Evolutionary conservation across 2,113 vertebrate genomes (phyloP).

Genomic region (Sula dactylatra): DNA sequence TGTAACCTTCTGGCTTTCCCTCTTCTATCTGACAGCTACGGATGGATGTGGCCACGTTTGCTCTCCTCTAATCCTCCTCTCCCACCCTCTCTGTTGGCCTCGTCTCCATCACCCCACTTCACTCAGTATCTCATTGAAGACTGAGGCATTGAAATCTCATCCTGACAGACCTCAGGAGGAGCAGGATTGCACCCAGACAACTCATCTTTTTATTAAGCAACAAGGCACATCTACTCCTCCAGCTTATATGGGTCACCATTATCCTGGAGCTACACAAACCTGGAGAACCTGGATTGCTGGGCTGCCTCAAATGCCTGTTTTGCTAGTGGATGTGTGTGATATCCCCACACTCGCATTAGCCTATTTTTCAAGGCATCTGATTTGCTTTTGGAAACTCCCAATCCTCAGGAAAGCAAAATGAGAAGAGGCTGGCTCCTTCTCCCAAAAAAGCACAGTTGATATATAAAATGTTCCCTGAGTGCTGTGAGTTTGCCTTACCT

Average conservation of each 20-base stretch:
- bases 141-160: not conserved
- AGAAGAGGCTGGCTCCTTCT: not conserved
- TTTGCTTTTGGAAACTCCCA: not conserved
- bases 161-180: not conserved
- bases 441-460: not conserved
- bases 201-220: not conserved
- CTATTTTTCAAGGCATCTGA: not conserved
- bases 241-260: not conserved
- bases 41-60: not conserved
- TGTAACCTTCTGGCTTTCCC: not conserved
- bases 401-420: not conserved
- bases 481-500: not conserved
- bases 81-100: not conserved
- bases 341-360: not conserved
- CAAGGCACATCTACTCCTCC: not conserved
- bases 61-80: not conserved
- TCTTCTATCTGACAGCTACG: not conserved
- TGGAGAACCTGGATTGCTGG: not conserved
- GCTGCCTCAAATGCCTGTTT: not conserved
- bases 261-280: not conserved
- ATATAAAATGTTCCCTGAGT: not conserved
- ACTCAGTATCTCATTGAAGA: not conserved
- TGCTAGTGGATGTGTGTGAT: not conserved
- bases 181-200: not conserved
- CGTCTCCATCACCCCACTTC: fast-evolving